A percentile compares a stretch with the other conserved stretches of the same genome.
phyloP scores from a whole-genome alignment of 1,140 invertebrate genomes.

The Pentalonia nigronervosa region DNA sequence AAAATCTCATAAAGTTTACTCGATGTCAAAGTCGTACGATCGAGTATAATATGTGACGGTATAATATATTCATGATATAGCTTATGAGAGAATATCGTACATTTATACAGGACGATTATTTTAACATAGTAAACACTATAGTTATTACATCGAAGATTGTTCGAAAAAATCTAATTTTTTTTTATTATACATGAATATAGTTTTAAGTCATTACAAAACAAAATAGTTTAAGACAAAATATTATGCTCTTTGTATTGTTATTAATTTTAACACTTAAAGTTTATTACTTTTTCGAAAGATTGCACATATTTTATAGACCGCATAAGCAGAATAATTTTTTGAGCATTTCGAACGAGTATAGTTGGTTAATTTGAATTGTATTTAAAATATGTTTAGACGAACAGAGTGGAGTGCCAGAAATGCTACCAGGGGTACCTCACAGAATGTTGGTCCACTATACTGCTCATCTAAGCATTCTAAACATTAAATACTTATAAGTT shows the following conservation, averaged over 20 bases:
- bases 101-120: neutral
- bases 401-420: neutral
- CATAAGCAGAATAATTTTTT: no score
- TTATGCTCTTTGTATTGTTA: no score
- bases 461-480: no score
- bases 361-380: no score
- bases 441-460: no score
- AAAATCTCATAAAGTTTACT: neutral
- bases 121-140: neutral
- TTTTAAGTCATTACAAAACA: neutral
- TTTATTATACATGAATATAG: neutral
- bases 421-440: no score
- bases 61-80: neutral
- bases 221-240: neutral
- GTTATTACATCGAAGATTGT: neutral
- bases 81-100: neutral
- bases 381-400: neutral
- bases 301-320: no score
- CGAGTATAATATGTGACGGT: neutral
- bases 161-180: neutral
- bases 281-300: neutral
- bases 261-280: neutral
- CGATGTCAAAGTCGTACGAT: neutral
- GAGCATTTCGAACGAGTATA: no score
- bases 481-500: no score